Conservation (phyloP, 2,113 vertebrate species). For the Macheiramphus alcinus region DNA sequence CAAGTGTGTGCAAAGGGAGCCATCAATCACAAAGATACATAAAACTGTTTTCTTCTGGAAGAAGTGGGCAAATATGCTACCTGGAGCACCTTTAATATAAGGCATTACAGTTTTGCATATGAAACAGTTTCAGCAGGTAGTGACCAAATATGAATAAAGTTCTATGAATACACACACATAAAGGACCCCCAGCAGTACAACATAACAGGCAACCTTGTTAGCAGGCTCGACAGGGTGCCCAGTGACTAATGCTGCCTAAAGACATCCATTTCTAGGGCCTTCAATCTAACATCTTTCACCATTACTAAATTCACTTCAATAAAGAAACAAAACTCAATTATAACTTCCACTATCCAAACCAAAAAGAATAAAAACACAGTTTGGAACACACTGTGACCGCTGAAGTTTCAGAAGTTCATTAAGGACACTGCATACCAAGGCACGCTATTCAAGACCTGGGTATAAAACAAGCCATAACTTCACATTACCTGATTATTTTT, state of each 20-base stretch:
- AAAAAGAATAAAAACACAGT: background rate
- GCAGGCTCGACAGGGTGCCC: background rate
- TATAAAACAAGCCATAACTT: background rate
- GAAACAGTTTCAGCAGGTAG: background rate
- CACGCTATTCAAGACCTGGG: background rate
- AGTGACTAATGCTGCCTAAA: background rate
- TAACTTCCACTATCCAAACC: background rate
- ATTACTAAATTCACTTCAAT: background rate
- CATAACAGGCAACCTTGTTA: background rate
- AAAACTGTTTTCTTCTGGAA: background rate
- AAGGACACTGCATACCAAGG: background rate
- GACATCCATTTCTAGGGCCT: background rate
- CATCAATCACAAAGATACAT: background rate
- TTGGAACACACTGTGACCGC: background rate
- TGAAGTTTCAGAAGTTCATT: constrained; percentile 11
- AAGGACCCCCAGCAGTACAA: background rate
- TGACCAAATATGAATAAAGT: background rate
- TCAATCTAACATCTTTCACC: background rate
- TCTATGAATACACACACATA: background rate
- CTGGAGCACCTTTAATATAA: background rate
- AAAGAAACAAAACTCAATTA: constrained; percentile 10
- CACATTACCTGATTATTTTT: background rate
- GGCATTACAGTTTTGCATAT: background rate
- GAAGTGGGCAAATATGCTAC: background rate
- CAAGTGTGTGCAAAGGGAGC: background rate